Evolutionary conservation across 2,888 invertebrate genomes (phyloP), one percentile per base, ranked within the genome.

Genomic region (Epistrophella euchroma): DNA sequence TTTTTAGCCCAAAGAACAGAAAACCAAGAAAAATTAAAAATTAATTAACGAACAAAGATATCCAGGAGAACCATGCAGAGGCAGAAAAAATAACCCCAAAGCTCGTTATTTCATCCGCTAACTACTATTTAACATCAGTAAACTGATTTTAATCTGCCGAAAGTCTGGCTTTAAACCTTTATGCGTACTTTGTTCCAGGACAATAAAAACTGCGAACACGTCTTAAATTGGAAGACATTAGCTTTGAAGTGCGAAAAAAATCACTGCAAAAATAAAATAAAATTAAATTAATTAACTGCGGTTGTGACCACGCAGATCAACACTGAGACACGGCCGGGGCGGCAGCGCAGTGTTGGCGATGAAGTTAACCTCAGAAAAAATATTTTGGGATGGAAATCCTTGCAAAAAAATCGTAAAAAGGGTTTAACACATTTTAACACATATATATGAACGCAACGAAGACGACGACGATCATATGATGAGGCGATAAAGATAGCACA

Each of bases 211-310:
- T 66, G 71, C 47, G 55, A 72, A 73, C 85, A 85, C 85, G 85
- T 85, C 72, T 47, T 68, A 72, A 85, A 80, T 85, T 76, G 75
- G 60, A 70, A 76, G 80, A 80, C 80, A 85, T 85, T 85, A 80
- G 80, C 76, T 73, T 55, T 35, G 45, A 76, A 76, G 80, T 75
- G 84, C 71, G 72, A 85, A 76, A 71, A 74, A 80, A 56, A 37
- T 15, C 37, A 19, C 32, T 52, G n/a, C 35, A 58, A 82, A 72
- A 76, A 71, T 56, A 28, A 71, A 82, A 75, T 85, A 68, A 83
- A 83, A 80, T 75, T 80, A 85, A 85, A 85, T 85, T 85, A 85
- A 85, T 85, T 80, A 80, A 62, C 80, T 76, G 66, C 35, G 52
- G n/a, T n/a, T 58, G 55, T 37, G 72, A 55, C 66, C 45, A 66